Percentiles rank a stretch among this genome's conserved stretches.
Conservation (phyloP, 1,140 invertebrate genomes). For the Harlomillsia oculata region DNA sequence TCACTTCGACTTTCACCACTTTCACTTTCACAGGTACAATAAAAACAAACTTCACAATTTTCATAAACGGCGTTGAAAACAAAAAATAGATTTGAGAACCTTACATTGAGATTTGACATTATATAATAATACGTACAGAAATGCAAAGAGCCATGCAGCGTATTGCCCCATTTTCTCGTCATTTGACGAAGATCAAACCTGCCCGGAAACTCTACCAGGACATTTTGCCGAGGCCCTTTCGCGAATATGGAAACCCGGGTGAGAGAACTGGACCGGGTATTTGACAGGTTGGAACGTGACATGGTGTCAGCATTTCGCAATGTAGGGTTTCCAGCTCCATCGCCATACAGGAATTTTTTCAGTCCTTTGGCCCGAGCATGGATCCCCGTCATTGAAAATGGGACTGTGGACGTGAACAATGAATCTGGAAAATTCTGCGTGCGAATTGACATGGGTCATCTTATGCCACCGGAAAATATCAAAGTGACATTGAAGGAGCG, state of each 20-base stretch:
- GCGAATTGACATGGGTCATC: slow-evolving; percentile 5
- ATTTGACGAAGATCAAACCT: too few species aligned
- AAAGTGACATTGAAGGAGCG: slow-evolving; percentile 37
- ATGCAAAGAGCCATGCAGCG: too few species aligned
- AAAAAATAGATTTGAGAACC: too few species aligned
- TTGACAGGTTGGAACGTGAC: slow-evolving; percentile 35
- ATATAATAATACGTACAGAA: too few species aligned
- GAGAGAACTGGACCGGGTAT: slow-evolving; percentile 34
- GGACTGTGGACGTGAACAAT: neutral
- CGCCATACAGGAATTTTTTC: neutral
- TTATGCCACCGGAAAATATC: slow-evolving; percentile 38
- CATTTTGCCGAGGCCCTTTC: neutral
- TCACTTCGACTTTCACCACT: too few species aligned
- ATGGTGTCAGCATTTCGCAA: slow-evolving; percentile 9
- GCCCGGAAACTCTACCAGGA: too few species aligned
- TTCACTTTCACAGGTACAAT: too few species aligned
- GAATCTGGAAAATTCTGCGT: slow-evolving; percentile 18
- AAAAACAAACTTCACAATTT: too few species aligned
- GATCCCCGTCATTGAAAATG: slow-evolving; percentile 13
- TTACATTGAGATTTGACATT: too few species aligned
- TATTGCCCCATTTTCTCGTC: too few species aligned
- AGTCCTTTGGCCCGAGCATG: slow-evolving; percentile 29
- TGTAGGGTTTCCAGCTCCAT: slow-evolving; percentile 2
- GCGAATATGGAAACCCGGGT: slow-evolving; percentile 23
- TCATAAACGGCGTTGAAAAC: too few species aligned